These are phyloP conservation scores for Ypsolopha sequella DNA, from an alignment of 2,888 invertebrate species.

Conservation along the genomic window DNA sequence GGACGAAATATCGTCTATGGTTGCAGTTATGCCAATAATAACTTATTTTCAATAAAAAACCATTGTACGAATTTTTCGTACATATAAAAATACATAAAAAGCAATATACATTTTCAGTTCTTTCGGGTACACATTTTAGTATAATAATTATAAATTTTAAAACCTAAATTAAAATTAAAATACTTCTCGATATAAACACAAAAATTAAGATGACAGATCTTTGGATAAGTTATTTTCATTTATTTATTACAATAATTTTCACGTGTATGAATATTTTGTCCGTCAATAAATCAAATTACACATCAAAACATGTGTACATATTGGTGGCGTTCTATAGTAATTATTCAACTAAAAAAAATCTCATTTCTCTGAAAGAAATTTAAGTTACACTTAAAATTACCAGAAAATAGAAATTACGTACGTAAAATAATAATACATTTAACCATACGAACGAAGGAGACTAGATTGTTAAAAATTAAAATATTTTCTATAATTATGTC, in stretches of 20 bases:
- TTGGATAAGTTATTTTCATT: background rate
- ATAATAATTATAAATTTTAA: constrained; percentile 3
- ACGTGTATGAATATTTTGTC: constrained; percentile 3
- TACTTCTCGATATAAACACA: constrained; percentile 4
- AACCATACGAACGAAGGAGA: constrained; percentile 42
- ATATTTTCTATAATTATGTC: constrained; percentile 8
- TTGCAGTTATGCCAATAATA: no score
- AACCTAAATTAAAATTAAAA: constrained; percentile 7
- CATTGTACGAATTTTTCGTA: no score
- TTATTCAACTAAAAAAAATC: constrained; percentile 12
- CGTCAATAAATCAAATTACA: constrained; percentile 7
- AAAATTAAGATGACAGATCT: background rate
- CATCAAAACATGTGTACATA: no score
- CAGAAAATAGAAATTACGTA: constrained; percentile 23
- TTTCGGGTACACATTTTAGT: constrained; percentile 17
- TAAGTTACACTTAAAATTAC: constrained; percentile 13
- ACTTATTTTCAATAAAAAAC: no score
- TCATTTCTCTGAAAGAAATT: constrained; percentile 14
- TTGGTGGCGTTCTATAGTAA: no score
- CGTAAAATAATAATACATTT: constrained; percentile 43
- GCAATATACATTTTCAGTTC: constrained; percentile 25
- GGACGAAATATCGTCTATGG: no score
- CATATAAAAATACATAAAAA: constrained; percentile 8
- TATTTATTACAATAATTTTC: background rate
- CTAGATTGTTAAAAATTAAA: constrained; percentile 55